Percentiles rank a stretch among this genome's conserved stretches.
Evolutionary conservation across 2,113 vertebrate species (phyloP).

Genomic region (Paedocypris sp.): DNA sequence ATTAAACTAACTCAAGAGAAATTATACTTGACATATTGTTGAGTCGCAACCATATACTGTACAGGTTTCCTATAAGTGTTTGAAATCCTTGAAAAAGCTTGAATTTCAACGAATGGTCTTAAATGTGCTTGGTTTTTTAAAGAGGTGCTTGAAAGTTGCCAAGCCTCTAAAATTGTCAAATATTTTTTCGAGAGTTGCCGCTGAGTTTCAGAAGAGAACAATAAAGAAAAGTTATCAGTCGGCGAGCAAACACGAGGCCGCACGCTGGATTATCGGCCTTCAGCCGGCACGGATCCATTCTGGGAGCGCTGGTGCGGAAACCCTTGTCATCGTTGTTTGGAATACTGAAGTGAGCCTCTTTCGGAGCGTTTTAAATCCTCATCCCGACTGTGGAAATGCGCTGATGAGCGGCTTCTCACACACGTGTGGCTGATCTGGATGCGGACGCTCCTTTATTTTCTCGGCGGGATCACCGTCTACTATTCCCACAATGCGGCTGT

Average conservation of each 20-base stretch:
- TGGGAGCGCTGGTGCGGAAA: not conserved
- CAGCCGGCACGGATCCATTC: not conserved
- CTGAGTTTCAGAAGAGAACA: constrained; percentile 4
- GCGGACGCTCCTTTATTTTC: not conserved
- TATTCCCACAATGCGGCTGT: not conserved
- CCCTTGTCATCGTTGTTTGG: not conserved
- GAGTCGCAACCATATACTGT: too few species aligned
- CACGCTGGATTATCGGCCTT: constrained; percentile 4
- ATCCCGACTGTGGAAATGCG: not conserved
- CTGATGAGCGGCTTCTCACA: not conserved
- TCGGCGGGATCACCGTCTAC: not conserved
- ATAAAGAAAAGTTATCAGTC: constrained; percentile 8
- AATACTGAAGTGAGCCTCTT: constrained; percentile 2
- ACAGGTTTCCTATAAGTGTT: too few species aligned
- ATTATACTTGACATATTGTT: too few species aligned
- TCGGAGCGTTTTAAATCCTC: not conserved
- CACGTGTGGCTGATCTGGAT: not conserved
- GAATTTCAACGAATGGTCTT: too few species aligned
- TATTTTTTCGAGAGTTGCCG: too few species aligned
- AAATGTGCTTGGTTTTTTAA: too few species aligned
- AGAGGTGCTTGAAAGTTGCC: too few species aligned
- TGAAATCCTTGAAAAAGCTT: too few species aligned
- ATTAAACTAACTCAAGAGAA: too few species aligned
- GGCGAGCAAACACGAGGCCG: not conserved
- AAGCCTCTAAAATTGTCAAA: too few species aligned